These are phyloP conservation scores for Philantomba maxwellii DNA, from an alignment of 2,113 vertebrate species.

Conservation along the genomic window DNA sequence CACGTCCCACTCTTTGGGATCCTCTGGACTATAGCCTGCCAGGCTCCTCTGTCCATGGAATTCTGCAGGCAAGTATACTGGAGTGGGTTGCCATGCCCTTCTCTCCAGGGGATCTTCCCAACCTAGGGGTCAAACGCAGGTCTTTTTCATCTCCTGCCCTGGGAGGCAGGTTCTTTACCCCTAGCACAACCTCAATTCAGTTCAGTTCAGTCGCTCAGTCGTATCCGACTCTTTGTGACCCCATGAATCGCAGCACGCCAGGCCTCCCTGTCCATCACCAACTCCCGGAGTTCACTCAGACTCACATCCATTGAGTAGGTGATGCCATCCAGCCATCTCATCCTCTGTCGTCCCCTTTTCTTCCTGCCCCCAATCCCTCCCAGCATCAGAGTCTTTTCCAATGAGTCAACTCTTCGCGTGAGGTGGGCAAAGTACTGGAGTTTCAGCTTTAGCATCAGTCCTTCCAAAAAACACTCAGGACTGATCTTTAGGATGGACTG, in stretches of 20 bases:
- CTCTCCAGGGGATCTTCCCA: neutral
- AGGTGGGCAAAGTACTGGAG: neutral
- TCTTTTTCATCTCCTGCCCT: neutral
- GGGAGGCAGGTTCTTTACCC: neutral
- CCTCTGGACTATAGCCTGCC: neutral
- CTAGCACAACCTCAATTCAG: neutral
- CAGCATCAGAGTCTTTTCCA: neutral
- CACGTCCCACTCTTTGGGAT: neutral
- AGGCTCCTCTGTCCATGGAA: neutral
- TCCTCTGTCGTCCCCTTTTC: neutral
- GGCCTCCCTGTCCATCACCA: neutral
- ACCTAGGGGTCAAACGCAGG: neutral
- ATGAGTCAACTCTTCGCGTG: accelerated
- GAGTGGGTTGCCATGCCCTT: neutral
- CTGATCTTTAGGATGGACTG: neutral
- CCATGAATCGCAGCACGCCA: accelerated
- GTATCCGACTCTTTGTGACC: accelerated
- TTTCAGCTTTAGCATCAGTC: neutral
- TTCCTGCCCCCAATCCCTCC: neutral
- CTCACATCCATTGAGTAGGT: accelerated
- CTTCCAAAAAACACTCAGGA: neutral
- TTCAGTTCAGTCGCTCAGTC: neutral
- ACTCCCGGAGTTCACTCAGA: neutral
- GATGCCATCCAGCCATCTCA: neutral
- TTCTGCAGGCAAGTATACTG: neutral